A percentile compares a stretch with the other conserved stretches of the same genome.
Evolutionary conservation across 2,113 vertebrate genomes (phyloP).

Genomic region (Gallinago paraguaiae): DNA sequence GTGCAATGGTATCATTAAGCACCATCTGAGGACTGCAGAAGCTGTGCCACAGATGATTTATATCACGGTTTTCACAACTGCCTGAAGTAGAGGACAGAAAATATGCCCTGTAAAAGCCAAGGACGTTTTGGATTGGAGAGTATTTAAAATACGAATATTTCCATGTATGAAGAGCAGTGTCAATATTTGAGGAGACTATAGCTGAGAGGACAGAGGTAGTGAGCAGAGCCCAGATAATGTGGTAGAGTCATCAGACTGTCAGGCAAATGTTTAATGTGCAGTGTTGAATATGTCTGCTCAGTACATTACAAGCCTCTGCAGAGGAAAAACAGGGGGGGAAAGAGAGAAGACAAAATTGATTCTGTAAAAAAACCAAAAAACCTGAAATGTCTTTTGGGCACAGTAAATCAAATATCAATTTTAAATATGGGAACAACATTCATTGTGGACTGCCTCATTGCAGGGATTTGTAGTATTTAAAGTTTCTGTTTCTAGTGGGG

Average conservation of each 20-base stretch:
- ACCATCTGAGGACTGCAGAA: background rate
- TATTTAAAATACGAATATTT: background rate
- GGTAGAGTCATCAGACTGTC: background rate
- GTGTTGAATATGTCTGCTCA: background rate
- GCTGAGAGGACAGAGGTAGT: background rate
- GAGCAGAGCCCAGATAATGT: background rate
- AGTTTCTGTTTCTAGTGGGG: background rate
- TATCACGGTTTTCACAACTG: background rate
- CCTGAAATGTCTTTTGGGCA: background rate
- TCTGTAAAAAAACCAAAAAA: background rate
- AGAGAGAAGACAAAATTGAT: background rate
- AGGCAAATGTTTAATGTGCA: background rate
- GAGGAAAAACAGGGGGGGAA: background rate
- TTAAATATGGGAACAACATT: background rate
- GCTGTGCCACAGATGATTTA: background rate
- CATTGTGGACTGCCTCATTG: background rate
- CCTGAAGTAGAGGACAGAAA: background rate
- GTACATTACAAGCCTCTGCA: background rate
- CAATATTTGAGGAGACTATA: background rate
- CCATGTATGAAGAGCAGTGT: background rate
- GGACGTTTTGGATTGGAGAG: background rate
- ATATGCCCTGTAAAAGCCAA: background rate
- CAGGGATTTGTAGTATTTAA: background rate
- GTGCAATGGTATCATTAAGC: background rate
- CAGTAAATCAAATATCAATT: background rate